These are phyloP conservation scores for Ptilorrhoa leucosticta DNA, from an alignment of 2,113 vertebrate genomes.

Conservation along the genomic window DNA sequence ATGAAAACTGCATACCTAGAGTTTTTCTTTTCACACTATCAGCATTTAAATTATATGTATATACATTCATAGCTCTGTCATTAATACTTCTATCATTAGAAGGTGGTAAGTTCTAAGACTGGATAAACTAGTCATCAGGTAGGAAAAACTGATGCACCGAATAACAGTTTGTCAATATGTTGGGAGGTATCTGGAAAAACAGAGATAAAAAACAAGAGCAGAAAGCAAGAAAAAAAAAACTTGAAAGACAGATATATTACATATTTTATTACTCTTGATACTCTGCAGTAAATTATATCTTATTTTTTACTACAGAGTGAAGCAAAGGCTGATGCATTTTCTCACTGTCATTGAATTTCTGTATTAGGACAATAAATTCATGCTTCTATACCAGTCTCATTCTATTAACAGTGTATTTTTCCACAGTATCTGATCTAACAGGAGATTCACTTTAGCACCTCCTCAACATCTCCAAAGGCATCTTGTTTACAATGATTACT, in stretches of 20 bases:
- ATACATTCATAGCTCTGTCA: not conserved
- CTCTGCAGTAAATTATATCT: not conserved
- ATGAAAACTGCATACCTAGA: not conserved
- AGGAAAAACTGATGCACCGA: not conserved
- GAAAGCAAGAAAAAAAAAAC: not conserved
- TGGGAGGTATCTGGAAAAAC: not conserved
- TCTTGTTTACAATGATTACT: not conserved
- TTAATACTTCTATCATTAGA: not conserved
- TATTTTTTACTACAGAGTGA: not conserved
- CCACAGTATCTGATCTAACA: not conserved
- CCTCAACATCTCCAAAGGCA: not conserved
- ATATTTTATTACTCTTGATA: not conserved
- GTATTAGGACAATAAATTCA: not conserved
- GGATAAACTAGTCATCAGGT: not conserved
- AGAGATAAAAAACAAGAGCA: not conserved
- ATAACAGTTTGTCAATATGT: not conserved
- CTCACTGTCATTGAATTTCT: not conserved
- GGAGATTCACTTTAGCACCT: not conserved
- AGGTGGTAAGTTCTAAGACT: not conserved
- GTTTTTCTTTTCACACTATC: not conserved
- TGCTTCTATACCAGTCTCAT: not conserved
- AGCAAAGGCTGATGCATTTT: not conserved
- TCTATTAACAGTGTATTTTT: not conserved
- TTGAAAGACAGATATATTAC: not conserved
- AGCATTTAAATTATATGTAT: not conserved